phyloP scores from a whole-genome alignment of 2,797 vertebrate species.

The Sebastiscus albofasciatus region DNA sequence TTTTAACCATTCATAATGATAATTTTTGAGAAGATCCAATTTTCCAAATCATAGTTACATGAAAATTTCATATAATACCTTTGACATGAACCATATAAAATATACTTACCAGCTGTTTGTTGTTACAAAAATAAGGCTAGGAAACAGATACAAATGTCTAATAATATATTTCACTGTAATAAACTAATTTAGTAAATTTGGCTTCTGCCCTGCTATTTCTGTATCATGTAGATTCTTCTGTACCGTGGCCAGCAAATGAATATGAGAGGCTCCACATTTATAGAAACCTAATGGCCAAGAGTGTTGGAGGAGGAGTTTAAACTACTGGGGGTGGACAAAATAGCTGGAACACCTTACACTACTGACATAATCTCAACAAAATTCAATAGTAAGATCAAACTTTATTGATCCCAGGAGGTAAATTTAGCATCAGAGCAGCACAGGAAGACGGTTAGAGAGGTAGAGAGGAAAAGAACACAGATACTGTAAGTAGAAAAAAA shows the following conservation, averaged over 20 bases:
- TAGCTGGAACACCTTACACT: conserved; percentile 1
- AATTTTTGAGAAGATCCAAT: background rate
- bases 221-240: conserved; percentile 23
- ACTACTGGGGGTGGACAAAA: conserved; percentile 17
- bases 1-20: background rate
- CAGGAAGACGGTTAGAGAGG: background rate
- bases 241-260: conserved; percentile 30
- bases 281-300: conserved; percentile 25
- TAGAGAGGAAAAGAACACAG: background rate
- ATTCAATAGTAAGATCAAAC: background rate
- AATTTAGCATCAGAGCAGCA: background rate
- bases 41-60: background rate
- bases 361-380: background rate
- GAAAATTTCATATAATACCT: background rate
- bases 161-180: conserved; percentile 9
- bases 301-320: conserved; percentile 65
- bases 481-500: background rate
- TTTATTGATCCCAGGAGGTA: background rate
- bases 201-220: conserved; percentile 4
- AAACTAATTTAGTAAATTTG: conserved; percentile 16
- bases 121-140: conserved; percentile 3
- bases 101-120: conserved; percentile 20
- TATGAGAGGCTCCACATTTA: conserved; percentile 45
- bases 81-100: conserved; percentile 13
- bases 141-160: background rate